Conservation (phyloP, 2,888 invertebrate species). For the Cataglyphis altisquamis region DNA sequence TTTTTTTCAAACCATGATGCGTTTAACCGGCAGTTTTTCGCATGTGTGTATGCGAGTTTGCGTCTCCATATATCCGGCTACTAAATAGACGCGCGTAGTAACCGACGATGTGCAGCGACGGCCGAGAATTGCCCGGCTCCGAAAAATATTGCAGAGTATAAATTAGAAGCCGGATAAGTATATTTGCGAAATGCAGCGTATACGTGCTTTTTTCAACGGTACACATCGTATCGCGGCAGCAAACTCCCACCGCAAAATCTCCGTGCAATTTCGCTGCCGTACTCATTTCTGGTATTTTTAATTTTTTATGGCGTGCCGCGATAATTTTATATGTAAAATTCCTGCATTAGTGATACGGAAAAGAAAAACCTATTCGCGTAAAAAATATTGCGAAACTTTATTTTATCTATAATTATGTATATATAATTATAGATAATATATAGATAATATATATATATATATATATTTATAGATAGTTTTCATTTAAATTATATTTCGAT, state of each 20-base stretch:
- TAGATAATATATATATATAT: neutral
- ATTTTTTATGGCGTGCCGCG: neutral
- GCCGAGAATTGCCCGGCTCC: constrained; percentile 40
- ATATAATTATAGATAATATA: too few species aligned
- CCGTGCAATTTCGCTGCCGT: constrained; percentile 25
- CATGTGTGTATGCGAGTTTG: neutral
- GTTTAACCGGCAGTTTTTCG: constrained; percentile 23
- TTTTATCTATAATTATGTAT: neutral
- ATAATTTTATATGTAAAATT: constrained; percentile 17
- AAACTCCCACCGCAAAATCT: constrained; percentile 20
- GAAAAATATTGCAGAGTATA: constrained; percentile 50
- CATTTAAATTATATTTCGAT: neutral
- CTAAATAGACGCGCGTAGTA: constrained; percentile 35
- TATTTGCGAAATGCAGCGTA: constrained; percentile 46
- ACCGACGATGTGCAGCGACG: constrained; percentile 19
- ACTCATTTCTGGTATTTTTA: constrained; percentile 8
- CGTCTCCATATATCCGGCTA: constrained; percentile 42
- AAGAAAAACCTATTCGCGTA: neutral
- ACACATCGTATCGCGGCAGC: neutral
- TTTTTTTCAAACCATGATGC: constrained; percentile 10
- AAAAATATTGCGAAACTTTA: neutral
- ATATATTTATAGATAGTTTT: neutral
- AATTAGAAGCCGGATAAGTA: constrained; percentile 47
- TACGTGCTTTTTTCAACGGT: constrained; percentile 29
- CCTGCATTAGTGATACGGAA: neutral